Conservation (phyloP, 2,888 invertebrate genomes). For the Thera obeliscata region DNA sequence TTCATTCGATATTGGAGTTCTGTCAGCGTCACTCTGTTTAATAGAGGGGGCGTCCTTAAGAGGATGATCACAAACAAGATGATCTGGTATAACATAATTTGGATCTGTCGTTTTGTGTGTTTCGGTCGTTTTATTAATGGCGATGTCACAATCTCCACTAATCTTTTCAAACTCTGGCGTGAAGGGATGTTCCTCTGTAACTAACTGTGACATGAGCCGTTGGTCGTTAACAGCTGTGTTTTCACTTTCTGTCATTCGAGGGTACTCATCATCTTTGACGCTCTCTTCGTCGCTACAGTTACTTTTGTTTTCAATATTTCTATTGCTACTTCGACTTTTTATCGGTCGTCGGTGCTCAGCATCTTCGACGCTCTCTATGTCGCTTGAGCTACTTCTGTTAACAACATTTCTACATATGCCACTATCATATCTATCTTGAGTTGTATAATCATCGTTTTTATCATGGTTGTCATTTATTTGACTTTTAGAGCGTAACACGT, state of each 20-base stretch:
- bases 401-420: conserved; percentile 4
- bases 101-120: background rate
- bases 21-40: conserved; percentile 13
- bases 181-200: background rate
- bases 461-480: conserved; percentile 7
- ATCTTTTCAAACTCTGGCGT: background rate
- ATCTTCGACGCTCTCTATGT: background rate
- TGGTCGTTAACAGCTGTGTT: conserved; percentile 1
- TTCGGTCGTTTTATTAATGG: background rate
- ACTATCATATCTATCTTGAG: conserved; percentile 1
- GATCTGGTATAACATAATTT: conserved; percentile 8
- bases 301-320: conserved; percentile 5
- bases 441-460: conserved; percentile 1
- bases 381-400: background rate
- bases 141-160: background rate
- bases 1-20: conserved; percentile 7
- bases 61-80: conserved; percentile 7
- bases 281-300: background rate
- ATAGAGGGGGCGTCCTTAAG: conserved; percentile 16
- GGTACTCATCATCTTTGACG: background rate
- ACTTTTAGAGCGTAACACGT: background rate
- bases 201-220: background rate
- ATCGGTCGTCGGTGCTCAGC: background rate
- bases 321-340: conserved; percentile 1
- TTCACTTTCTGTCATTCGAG: conserved; percentile 1